Evolutionary conservation across 2,888 invertebrate species (phyloP), one percentile per base, ranked within the genome.

Genomic region (Agrotis ipsilon): DNA sequence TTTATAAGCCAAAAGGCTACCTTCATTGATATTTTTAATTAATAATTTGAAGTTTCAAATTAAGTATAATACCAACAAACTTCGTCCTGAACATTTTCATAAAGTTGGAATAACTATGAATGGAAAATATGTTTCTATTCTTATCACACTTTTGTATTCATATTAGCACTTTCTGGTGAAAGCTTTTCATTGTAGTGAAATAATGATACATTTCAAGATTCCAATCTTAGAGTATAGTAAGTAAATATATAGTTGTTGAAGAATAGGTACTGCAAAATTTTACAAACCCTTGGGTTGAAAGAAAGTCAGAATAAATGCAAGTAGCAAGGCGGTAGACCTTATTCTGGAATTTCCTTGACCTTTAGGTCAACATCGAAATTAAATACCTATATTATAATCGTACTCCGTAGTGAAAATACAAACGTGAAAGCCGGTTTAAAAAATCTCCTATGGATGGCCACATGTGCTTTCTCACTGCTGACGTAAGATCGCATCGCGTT

Each of bases 81-180:
- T 45, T 39, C 21, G 7, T n/a, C 32, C 5, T 19, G n/a, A 58
- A 39, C 13, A 55, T 57, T 32, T 58, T 27, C 27, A 45, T 21
- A 4, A 7, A 72, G 27, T 72, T 43, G 16, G 43, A 43, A 58
- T 64, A 16, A 21, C 32, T 7, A 48, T 21, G 21, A 59, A 43
- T 59, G 48, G n/a, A 48, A 73, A 16, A 18, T 3, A 52, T 39
- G 1, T 49, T 72, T 32, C 27, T 66, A 72, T 65, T 72, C 58
- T 65, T 72, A 21, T 52, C 5, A 48, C 59, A 68, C 58, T 54
- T 48, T 39, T 54, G 19, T 59, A 68, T 54, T 54, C 54, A 68
- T 60, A 68, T 39, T 39, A 39, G 39, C 14, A 45, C 52, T 52
- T 67, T 60, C 24, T 27, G 13, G 13, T 32, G 21, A 59, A 65